Conservation (phyloP, 1,140 invertebrate species). For the Heliconius eleuchia region DNA sequence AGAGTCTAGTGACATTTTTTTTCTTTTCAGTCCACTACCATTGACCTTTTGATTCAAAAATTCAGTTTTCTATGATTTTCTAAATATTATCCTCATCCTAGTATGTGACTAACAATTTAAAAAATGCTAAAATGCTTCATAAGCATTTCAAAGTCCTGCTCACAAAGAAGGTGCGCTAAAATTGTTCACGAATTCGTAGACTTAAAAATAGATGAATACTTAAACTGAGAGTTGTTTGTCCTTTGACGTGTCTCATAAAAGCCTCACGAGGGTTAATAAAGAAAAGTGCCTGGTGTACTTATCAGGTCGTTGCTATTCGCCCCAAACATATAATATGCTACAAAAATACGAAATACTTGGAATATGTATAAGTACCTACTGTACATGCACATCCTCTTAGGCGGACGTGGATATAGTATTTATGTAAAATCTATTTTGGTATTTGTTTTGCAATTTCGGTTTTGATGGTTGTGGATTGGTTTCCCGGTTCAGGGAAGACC, state of each 20-base stretch:
- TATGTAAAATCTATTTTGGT: not conserved
- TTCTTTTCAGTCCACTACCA: no score
- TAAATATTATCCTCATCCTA: not conserved
- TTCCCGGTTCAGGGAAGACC: no score
- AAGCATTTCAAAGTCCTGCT: not conserved
- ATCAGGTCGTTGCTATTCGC: constrained; percentile 12
- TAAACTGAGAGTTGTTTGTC: constrained; percentile 15
- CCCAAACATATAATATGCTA: constrained; percentile 6
- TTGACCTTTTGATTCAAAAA: no score
- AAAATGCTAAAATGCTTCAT: not conserved
- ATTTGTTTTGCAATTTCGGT: no score
- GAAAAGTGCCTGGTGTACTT: constrained; percentile 11
- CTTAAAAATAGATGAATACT: constrained; percentile 14
- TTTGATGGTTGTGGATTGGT: no score
- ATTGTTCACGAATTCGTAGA: constrained; percentile 2
- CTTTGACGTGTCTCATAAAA: constrained; percentile 18
- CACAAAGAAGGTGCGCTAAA: constrained; percentile 8
- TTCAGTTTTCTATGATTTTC: no score
- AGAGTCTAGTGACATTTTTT: no score
- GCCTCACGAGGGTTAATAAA: constrained; percentile 4
- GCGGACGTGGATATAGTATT: not conserved
- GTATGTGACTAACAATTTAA: not conserved
- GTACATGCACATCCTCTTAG: constrained; percentile 12
- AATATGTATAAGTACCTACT: not conserved
- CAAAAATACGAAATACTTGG: not conserved